Percentiles rank a stretch among this genome's conserved stretches.
Conservation (phyloP, 2,888 invertebrate genomes). For the Strigamia maritima region DNA sequence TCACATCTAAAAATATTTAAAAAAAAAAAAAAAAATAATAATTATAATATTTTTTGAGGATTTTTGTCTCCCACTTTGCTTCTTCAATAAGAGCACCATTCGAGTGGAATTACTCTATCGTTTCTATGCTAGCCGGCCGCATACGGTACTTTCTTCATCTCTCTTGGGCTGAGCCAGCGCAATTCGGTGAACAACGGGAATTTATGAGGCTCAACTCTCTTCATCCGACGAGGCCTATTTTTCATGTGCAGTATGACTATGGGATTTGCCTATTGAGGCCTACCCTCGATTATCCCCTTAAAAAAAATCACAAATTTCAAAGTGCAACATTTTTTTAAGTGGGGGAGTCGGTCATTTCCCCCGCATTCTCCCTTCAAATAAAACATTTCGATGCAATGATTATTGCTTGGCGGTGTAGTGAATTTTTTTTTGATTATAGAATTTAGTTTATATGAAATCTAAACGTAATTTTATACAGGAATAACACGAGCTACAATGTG, state of each 20-base stretch:
- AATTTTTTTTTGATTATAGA: not conserved
- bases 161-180: not conserved
- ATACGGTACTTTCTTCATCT: conserved; percentile 26
- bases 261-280: not conserved
- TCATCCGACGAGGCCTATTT: not conserved
- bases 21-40: too few relatives aligned
- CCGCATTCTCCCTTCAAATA: too few relatives aligned
- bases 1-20: too few relatives aligned
- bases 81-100: not conserved
- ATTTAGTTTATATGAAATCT: too few relatives aligned
- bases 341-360: not conserved
- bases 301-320: not conserved
- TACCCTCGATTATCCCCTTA: not conserved
- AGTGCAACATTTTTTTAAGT: not conserved
- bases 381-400: not conserved
- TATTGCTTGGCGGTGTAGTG: not conserved
- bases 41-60: not conserved
- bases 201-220: not conserved
- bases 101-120: conserved; percentile 17
- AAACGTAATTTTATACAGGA: too few relatives aligned
- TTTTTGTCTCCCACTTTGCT: conserved; percentile 13
- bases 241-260: not conserved
- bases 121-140: not conserved
- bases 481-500: too few relatives aligned
- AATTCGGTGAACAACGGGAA: not conserved